phyloP scores from a whole-genome alignment of 2,888 invertebrate species.

The Orchestes rusci region DNA sequence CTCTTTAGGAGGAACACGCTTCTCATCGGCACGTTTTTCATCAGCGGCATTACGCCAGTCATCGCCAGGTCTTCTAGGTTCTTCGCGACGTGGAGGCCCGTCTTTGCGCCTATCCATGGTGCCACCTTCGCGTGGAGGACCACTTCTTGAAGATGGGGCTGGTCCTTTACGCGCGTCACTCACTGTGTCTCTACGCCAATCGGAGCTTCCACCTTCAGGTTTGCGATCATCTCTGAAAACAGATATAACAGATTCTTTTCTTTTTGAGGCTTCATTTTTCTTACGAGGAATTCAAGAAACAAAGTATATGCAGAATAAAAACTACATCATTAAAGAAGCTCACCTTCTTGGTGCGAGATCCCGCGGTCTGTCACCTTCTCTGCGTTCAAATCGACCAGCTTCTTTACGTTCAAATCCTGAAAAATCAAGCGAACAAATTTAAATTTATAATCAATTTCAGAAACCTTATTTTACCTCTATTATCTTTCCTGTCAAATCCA shows the following conservation, averaged over 20 bases:
- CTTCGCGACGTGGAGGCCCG: constrained; percentile 25
- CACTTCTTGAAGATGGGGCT: constrained; percentile 14
- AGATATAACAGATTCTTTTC: no score
- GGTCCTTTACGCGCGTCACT: constrained; percentile 17
- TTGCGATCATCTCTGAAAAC: no score
- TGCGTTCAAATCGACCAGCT: constrained; percentile 14
- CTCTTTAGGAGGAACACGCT: constrained; percentile 29
- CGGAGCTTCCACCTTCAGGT: constrained; percentile 15
- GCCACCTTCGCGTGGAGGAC: constrained; percentile 23
- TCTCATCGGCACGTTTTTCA: constrained; percentile 3
- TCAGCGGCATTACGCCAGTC: constrained; percentile 6
- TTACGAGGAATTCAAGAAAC: no score
- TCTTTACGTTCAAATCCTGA: constrained; percentile 12
- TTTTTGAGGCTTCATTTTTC: no score
- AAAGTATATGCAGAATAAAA: no score
- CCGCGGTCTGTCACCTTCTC: constrained; percentile 12
- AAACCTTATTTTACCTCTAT: constrained; percentile 5
- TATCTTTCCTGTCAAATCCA: constrained; percentile 7
- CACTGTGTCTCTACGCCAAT: constrained; percentile 17
- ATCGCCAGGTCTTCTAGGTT: constrained; percentile 26
- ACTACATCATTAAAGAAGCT: no score
- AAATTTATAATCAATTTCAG: not conserved
- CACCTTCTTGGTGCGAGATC: no score
- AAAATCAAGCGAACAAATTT: not conserved
- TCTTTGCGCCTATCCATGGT: constrained; percentile 21